Evolutionary conservation across 2,888 invertebrate species (phyloP), one percentile per base, ranked within the genome.

Genomic region (Luperina nickerlii): DNA sequence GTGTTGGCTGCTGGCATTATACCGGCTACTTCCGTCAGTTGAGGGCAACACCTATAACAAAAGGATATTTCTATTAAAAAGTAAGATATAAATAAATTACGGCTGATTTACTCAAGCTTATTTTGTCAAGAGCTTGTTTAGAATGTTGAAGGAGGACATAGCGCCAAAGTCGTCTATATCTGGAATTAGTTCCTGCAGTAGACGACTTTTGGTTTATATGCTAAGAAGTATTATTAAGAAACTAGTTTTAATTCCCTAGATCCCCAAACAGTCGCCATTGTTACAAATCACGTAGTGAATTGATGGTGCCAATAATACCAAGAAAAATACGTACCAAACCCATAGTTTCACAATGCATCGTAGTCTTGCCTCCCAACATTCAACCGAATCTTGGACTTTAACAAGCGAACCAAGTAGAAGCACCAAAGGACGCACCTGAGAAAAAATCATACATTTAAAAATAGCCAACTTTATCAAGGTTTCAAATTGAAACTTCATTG

Each of bases 331-430:
- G 90, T 87, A 97, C 97, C 97, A 97, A 66, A 97, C 96, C 96
- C 99, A 99, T 75, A 99, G 96, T 87, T 98, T 98, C 96, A 99
- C 98, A 83, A 99, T 98, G 92, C 98, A 98, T 70, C 98, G 98
- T 1, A 99, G 96, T 91, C 99, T 98, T 84, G 98, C 98, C 93
- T 99, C 99, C 99, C 99, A 99, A 93, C 99, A 99, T 7, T 98
- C 98, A 0, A 96, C 95, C 0, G 96, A 96, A 94, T 99, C 99
- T 91, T 99, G 99, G 88, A 99, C 99, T 90, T 99, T 98, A 3
- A 99, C 98, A 69, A 99, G 97, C 0, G 98, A 98, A 1, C 99
- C 98, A 48, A 99, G 95, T 24, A 99, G 96, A 15, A 99, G 97
- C 94, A 99, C 99, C 94, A 99, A 98, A 91, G 99, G 99, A 7